Evolutionary conservation across 92 coral and sea anemone species (phyloP), one percentile per base, ranked within the genome.

Genomic region (Siderastrea radians): DNA sequence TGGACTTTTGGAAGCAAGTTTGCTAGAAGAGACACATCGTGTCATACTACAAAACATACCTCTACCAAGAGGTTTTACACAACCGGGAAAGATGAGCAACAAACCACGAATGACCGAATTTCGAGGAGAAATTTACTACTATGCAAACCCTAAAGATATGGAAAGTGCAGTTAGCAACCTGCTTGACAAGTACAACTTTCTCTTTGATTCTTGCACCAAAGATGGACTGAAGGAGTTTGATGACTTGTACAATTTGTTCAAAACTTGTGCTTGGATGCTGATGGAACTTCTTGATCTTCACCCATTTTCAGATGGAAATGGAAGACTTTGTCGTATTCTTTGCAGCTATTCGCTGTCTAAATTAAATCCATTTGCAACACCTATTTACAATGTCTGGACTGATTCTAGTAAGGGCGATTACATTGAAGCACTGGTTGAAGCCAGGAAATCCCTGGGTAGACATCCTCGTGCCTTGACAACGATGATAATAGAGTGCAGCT

Each of bases 241-340:
- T 44, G 57, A 78, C 26, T 67, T 83, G 55, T 86, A 87, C 79
- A 88, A 88, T 45, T 53, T 95, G 48, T 93, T 95, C 76, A 96
- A 93, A 89, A 78, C 90, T 68, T 88, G 93, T 54, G 85, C 93
- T 52, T 93, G 95, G 95, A 62, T 93, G 63, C 78, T 96, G 59
- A 91, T 94, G 72, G 96, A 96, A 77, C 90, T 96, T 16, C 91
- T 96, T 59, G 98, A 96, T 79, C 83, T 94, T 48, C 99, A 96
- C 86, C 99, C 99, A 45, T 96, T 96, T 93, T 68, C 93, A 10
- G 98, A 96, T 70, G 99, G 99, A 19, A 96, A 96, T 87, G 99
- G 99, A 6, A 77, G 99, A 72, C 89, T 96, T 11, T 93, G 98
- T 72, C 87, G 99, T 12, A 79, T 96, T 11, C 96, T 96, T 54